Percentiles rank a stretch among this genome's conserved stretches.
Evolutionary conservation across 2,113 vertebrate species (phyloP).

Genomic region (Cromileptes altivelis): DNA sequence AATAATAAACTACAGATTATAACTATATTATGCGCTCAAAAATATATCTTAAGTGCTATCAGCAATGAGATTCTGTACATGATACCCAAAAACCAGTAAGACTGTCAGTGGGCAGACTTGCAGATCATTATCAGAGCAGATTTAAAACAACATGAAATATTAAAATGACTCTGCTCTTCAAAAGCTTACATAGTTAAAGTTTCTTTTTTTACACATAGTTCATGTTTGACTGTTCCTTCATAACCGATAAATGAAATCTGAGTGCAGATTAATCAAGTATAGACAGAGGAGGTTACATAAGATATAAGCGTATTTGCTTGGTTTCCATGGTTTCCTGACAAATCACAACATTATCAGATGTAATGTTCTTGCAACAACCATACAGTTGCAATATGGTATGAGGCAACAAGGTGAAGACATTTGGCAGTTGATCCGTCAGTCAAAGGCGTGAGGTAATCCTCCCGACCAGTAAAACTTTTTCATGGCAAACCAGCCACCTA

Average conservation of each 20-base stretch:
- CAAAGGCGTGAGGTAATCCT: slow-evolving; percentile 37
- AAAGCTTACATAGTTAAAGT: not conserved
- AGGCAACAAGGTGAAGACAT: not conserved
- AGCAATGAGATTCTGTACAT: slow-evolving; percentile 9
- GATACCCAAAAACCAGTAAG: not conserved
- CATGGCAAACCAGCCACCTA: slow-evolving; percentile 78
- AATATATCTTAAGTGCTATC: not conserved
- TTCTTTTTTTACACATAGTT: slow-evolving; percentile 3
- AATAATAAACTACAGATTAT: not conserved
- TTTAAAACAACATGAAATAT: not conserved
- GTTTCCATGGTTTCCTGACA: not conserved
- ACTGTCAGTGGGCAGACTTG: not conserved
- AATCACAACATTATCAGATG: slow-evolving; percentile 13
- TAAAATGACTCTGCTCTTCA: not conserved
- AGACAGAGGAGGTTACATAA: slow-evolving; percentile 2
- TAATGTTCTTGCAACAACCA: not conserved
- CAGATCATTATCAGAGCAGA: not conserved
- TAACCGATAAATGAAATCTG: not conserved
- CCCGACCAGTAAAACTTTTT: slow-evolving; percentile 70
- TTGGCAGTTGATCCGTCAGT: slow-evolving; percentile 31
- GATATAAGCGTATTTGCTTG: not conserved
- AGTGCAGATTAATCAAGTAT: not conserved
- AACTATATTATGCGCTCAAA: not conserved
- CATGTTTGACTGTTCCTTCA: slow-evolving; percentile 24
- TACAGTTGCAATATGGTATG: not conserved